phyloP scores from a whole-genome alignment of 1,140 invertebrate genomes.

The Amyelois transitella region DNA sequence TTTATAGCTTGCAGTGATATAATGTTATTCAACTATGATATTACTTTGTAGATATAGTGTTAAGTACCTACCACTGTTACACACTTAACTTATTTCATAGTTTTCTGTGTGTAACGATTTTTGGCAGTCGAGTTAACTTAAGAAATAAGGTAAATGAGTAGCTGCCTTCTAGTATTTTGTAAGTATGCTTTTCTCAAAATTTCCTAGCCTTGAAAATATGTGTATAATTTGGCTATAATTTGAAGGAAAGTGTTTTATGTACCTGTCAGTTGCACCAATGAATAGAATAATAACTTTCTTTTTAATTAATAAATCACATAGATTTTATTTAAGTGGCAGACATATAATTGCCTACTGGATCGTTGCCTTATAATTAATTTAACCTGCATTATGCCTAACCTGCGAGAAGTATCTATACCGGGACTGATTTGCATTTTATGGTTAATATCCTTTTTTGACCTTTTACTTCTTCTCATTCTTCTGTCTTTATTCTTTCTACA shows the following conservation, averaged over 20 bases:
- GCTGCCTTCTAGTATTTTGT: constrained; percentile 31
- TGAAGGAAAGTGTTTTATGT: constrained; percentile 55
- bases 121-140: constrained; percentile 19
- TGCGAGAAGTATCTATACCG: too few species aligned
- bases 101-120: constrained; percentile 1
- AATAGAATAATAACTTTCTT: constrained; percentile 29
- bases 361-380: too few species aligned
- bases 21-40: constrained; percentile 55
- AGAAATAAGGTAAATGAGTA: constrained; percentile 40
- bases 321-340: too few species aligned
- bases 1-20: constrained; percentile 52
- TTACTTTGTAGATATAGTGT: constrained; percentile 41
- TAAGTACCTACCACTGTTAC: constrained; percentile 21
- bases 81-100: constrained; percentile 35
- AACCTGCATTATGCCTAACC: too few species aligned
- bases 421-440: too few species aligned
- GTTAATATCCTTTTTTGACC: too few species aligned
- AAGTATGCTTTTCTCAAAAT: constrained; percentile 52
- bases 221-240: constrained; percentile 41
- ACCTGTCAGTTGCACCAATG: constrained; percentile 63
- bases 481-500: constrained; percentile 5
- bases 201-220: constrained; percentile 38
- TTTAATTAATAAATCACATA: neutral
- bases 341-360: too few species aligned
- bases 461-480: neutral